phyloP scores from a whole-genome alignment of 2,113 vertebrate genomes.

The Leiothrix lutea region DNA sequence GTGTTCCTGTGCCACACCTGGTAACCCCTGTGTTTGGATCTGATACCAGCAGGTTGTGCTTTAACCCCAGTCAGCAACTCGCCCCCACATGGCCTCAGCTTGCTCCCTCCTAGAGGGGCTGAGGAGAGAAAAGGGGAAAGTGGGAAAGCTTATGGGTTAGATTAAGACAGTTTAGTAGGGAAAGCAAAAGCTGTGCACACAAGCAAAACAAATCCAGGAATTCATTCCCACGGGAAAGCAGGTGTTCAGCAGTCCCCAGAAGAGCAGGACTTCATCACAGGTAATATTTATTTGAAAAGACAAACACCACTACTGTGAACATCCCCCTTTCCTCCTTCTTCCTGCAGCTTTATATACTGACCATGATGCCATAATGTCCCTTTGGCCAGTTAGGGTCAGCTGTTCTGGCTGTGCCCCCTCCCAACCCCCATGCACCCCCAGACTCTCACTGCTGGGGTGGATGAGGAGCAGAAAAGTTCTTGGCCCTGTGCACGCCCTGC shows the following conservation, averaged over 20 bases:
- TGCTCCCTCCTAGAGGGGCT: rapidly evolving
- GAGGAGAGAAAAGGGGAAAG: background rate
- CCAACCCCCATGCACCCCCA: background rate
- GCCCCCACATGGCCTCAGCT: background rate
- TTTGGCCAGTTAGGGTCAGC: background rate
- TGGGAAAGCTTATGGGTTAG: background rate
- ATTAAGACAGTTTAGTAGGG: background rate
- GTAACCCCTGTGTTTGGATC: background rate
- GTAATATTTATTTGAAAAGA: background rate
- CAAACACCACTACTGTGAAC: background rate
- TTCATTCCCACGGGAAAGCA: background rate
- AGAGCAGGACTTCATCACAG: background rate
- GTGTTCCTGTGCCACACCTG: background rate
- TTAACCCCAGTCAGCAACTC: background rate
- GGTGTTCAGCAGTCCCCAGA: background rate
- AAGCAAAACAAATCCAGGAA: background rate
- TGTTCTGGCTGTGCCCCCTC: background rate
- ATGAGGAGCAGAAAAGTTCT: background rate
- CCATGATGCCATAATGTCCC: background rate
- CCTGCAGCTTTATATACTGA: background rate
- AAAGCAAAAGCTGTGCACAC: background rate
- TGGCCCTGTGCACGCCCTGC: background rate
- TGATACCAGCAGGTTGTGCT: background rate
- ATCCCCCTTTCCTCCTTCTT: background rate
- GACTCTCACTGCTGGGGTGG: rapidly evolving